A percentile compares a stretch with the other conserved stretches of the same genome.
phyloP scores from a whole-genome alignment of 1,140 invertebrate species.

The Dysdera silvatica region DNA sequence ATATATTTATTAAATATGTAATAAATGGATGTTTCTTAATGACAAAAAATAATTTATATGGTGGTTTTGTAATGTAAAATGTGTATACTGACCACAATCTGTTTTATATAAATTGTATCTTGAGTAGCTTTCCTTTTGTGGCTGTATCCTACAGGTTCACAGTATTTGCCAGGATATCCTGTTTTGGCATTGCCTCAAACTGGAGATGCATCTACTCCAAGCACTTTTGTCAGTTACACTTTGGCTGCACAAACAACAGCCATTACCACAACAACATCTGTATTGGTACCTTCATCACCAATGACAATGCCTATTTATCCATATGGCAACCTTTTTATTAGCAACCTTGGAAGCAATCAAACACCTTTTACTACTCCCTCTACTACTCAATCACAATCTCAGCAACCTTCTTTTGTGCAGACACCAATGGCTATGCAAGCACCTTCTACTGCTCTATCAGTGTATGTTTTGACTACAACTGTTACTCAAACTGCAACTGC shows the following conservation, averaged over 20 bases:
- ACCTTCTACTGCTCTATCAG: slow-evolving; percentile 10
- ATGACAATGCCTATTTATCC: slow-evolving; percentile 22
- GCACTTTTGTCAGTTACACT: too few relatives aligned
- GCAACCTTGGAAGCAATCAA: slow-evolving; percentile 7
- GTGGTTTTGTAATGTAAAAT: too few relatives aligned
- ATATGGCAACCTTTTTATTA: slow-evolving; percentile 6
- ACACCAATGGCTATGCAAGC: slow-evolving; percentile 14
- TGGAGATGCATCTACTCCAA: too few relatives aligned
- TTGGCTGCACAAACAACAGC: too few relatives aligned
- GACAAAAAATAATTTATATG: too few relatives aligned
- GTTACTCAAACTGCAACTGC: slow-evolving; percentile 23
- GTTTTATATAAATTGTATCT: not conserved
- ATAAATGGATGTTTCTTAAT: not conserved
- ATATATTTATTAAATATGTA: not conserved
- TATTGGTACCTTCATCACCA: slow-evolving; percentile 1
- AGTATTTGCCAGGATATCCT: slow-evolving; percentile 17
- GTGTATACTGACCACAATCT: too few relatives aligned
- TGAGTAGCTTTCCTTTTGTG: not conserved
- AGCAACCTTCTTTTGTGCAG: slow-evolving; percentile 16
- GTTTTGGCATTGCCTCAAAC: slow-evolving; percentile 4
- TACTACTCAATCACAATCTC: not conserved
- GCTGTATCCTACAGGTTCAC: slow-evolving; percentile 3
- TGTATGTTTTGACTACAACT: slow-evolving; percentile 24
- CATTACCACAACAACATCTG: too few relatives aligned
- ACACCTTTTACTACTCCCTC: not conserved